Percentiles rank a stretch among this genome's conserved stretches.
phyloP scores from a whole-genome alignment of 2,888 invertebrate genomes.

The Disparrhopalites patrizii region DNA sequence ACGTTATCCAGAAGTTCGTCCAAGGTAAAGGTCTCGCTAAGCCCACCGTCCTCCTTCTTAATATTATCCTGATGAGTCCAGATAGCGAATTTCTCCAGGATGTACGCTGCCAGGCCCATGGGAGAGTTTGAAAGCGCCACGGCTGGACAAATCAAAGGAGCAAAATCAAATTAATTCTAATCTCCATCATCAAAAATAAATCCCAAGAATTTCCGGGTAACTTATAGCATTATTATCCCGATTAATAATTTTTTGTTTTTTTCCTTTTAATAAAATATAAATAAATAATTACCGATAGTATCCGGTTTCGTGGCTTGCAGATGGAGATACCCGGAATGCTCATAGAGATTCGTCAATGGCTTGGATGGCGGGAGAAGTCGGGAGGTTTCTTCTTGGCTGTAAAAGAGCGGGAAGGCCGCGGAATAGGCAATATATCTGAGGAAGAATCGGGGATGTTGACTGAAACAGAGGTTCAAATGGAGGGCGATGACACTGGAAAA shows the following conservation, averaged over 20 bases:
- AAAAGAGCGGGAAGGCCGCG: constrained; percentile 45
- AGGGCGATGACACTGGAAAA: constrained; percentile 56
- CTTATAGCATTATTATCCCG: no score
- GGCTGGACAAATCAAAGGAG: no score
- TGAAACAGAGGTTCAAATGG: constrained; percentile 63
- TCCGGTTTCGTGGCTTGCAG: constrained; percentile 85
- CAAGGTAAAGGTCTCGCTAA: constrained; percentile 62
- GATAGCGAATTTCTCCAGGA: constrained; percentile 58
- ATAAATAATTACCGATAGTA: constrained; percentile 65
- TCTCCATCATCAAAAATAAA: no score
- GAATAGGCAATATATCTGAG: constrained; percentile 49
- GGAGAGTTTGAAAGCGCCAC: constrained; percentile 56
- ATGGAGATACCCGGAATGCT: constrained; percentile 61
- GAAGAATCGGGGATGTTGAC: constrained; percentile 49
- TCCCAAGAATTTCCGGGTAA: no score
- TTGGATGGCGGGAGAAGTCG: constrained; percentile 49
- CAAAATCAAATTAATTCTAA: no score
- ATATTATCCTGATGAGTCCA: constrained; percentile 59
- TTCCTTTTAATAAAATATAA: no score
- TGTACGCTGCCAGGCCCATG: constrained; percentile 57
- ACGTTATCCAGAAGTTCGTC: constrained; percentile 61
- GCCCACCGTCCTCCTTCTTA: constrained; percentile 61
- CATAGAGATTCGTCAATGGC: constrained; percentile 47
- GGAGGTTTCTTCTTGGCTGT: constrained; percentile 49
- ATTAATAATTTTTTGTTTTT: no score